Conservation (phyloP, 35 echinoderm and acorn worm genomes). For the Lytechinus variegatus region DNA sequence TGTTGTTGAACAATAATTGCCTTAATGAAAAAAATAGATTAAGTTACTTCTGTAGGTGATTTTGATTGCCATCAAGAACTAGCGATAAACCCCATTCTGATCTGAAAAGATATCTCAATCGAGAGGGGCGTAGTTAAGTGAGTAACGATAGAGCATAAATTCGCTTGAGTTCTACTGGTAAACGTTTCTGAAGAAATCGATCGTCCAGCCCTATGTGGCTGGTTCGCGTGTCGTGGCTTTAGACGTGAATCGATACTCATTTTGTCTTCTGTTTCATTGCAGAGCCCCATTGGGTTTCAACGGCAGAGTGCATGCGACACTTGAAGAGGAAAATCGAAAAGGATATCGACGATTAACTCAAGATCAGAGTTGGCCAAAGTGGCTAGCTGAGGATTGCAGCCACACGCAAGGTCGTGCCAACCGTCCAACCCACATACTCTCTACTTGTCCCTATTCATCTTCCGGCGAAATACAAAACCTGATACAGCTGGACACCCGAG, state of each 20-base stretch:
- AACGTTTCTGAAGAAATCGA: conserved; percentile 7
- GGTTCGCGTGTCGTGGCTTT: conserved; percentile 8
- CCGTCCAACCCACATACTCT: neutral
- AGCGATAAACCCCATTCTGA: neutral
- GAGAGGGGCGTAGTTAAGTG: neutral
- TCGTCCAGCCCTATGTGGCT: neutral
- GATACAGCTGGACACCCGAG: neutral
- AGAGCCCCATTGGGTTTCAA: conserved; percentile 34
- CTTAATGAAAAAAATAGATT: neutral
- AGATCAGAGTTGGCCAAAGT: conserved; percentile 20
- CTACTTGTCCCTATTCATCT: neutral
- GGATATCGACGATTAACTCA: conserved; percentile 40
- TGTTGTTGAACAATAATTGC: neutral
- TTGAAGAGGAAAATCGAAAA: conserved; percentile 19
- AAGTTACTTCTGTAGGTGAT: neutral
- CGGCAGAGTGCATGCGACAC: conserved; percentile 45
- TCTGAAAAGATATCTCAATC: neutral
- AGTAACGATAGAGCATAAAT: neutral
- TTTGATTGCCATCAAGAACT: neutral
- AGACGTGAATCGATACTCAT: conserved; percentile 16
- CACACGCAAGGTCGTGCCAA: neutral
- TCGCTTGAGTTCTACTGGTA: neutral
- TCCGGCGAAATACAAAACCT: neutral
- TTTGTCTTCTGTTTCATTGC: conserved; percentile 45
- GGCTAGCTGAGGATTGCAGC: neutral